Evolutionary conservation across 2,113 vertebrate genomes (phyloP).

Genomic region (Anolis carolinensis): DNA sequence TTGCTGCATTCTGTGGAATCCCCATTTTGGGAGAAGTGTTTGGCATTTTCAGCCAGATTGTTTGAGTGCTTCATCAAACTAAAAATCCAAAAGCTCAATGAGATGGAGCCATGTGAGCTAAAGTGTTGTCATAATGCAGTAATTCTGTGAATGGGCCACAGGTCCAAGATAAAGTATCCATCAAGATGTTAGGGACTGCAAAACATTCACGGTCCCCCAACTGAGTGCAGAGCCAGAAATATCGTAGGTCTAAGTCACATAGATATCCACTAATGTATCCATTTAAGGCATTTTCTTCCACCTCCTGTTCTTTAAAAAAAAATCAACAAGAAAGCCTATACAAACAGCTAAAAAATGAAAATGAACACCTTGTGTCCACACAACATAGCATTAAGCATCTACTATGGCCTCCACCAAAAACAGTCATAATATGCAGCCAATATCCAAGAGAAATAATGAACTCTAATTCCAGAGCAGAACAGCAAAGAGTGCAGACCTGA

Average conservation of each 20-base stretch:
- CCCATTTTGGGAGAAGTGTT: no score
- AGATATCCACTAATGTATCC: neutral
- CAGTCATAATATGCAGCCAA: rapidly evolving
- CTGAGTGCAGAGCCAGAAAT: neutral
- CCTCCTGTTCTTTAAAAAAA: rapidly evolving
- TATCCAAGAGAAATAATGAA: neutral
- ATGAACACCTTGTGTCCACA: no score
- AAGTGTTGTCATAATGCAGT: no score
- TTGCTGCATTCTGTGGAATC: no score
- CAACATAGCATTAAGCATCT: neutral
- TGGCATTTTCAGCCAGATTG: no score
- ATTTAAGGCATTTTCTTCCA: neutral
- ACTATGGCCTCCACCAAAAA: rapidly evolving
- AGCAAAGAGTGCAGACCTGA: neutral
- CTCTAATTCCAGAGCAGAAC: neutral
- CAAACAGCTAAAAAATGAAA: neutral
- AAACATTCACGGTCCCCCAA: neutral
- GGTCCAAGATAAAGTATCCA: no score
- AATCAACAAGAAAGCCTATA: rapidly evolving
- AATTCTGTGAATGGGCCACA: no score
- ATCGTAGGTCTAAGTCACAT: neutral
- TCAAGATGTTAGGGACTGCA: neutral
- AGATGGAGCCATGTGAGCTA: no score
- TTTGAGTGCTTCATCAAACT: no score
- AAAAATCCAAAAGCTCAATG: no score